A percentile compares a stretch with the other conserved stretches of the same genome.
Conservation (phyloP, 2,113 vertebrate genomes). For the Aegotheles bennettii region DNA sequence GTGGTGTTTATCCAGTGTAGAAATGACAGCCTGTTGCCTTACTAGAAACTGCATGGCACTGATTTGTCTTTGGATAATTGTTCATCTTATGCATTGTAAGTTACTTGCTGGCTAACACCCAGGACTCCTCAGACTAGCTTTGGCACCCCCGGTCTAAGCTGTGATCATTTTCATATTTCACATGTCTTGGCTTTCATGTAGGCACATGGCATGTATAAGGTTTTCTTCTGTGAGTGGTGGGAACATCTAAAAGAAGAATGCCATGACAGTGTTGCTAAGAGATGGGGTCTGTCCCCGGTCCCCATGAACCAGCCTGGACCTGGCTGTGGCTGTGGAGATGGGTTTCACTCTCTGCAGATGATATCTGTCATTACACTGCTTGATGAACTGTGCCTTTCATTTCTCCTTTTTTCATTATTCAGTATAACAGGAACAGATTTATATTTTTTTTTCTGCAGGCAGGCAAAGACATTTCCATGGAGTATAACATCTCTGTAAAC, state of each 20-base stretch:
- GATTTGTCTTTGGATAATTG: slow-evolving; percentile 37
- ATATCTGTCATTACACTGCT: background rate
- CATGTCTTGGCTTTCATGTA: background rate
- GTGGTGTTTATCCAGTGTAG: background rate
- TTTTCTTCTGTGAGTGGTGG: background rate
- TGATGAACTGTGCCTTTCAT: background rate
- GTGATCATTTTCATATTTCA: slow-evolving; percentile 49
- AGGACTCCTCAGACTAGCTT: background rate
- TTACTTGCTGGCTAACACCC: slow-evolving; percentile 9
- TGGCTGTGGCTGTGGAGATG: background rate
- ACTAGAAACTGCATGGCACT: background rate
- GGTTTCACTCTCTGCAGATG: background rate
- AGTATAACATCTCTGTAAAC: background rate
- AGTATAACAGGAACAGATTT: background rate
- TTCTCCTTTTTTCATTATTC: background rate
- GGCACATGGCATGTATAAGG: background rate
- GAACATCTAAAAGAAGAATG: background rate
- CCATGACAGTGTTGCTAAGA: background rate
- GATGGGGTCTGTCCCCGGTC: background rate
- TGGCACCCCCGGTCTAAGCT: slow-evolving; percentile 16
- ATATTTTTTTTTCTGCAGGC: background rate
- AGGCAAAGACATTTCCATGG: background rate
- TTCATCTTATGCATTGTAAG: background rate
- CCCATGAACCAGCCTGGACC: background rate
- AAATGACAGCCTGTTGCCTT: background rate